Percentiles rank a stretch among this genome's conserved stretches.
These are phyloP conservation scores for Drosophila elegans DNA, from an alignment of 1,140 invertebrate species.

Conservation along the genomic window DNA sequence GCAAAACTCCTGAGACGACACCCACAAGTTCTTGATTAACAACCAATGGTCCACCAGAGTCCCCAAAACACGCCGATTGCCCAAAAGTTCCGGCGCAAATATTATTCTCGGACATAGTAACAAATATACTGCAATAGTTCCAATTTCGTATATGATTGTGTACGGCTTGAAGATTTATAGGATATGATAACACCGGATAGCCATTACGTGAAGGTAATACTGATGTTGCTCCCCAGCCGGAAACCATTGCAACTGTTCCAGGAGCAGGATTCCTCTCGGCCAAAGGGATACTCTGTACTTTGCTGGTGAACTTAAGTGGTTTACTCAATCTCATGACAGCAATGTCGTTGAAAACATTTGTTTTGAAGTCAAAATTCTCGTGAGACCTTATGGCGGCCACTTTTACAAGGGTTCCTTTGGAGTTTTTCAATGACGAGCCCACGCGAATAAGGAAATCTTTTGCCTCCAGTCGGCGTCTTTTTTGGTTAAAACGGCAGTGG, in stretches of 20 bases:
- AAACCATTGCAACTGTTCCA: neutral
- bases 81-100: neutral
- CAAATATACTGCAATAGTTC: too few relatives aligned
- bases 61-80: neutral
- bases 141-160: too few relatives aligned
- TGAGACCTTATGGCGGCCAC: neutral
- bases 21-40: too few relatives aligned
- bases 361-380: rapidly evolving
- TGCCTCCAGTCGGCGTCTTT: neutral
- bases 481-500: neutral
- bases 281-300: neutral
- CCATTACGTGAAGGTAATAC: too few relatives aligned
- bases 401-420: neutral
- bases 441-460: neutral
- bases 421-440: neutral
- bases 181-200: neutral
- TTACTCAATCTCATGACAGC: neutral
- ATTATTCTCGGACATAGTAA: neutral
- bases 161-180: neutral
- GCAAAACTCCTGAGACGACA: too few relatives aligned
- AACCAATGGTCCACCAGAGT: constrained; percentile 5
- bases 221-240: neutral
- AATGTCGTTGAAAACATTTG: neutral
- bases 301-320: neutral
- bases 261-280: neutral